A percentile compares a stretch with the other conserved stretches of the same genome.
These are phyloP conservation scores for Cromileptes altivelis DNA, from an alignment of 2,113 vertebrate species.

Conservation along the genomic window DNA sequence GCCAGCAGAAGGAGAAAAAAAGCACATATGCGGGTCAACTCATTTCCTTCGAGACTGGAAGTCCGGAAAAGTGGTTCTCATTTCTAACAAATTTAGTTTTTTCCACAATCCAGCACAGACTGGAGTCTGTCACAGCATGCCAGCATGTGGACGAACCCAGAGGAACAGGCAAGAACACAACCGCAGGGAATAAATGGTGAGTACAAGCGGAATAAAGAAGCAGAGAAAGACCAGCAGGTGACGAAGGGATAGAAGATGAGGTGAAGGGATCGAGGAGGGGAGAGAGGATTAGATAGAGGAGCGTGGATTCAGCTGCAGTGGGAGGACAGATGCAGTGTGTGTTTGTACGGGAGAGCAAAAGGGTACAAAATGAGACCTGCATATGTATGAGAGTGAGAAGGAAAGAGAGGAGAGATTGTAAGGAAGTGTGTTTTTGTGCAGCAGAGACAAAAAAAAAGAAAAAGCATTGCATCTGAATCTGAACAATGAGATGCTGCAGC, in stretches of 20 bases:
- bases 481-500: neutral
- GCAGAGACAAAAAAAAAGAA: neutral
- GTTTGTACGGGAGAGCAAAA: conserved; percentile 7
- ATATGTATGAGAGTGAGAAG: conserved; percentile 22
- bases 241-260: neutral
- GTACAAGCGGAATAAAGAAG: conserved; percentile 15
- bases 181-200: conserved; percentile 11
- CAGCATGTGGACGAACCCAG: neutral
- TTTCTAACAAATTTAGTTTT: conserved; percentile 3
- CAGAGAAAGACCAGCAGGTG: conserved; percentile 15
- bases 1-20: neutral
- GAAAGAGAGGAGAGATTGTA: neutral
- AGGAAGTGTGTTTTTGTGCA: neutral
- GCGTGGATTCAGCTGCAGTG: conserved; percentile 12
- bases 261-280: neutral
- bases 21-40: conserved; percentile 7
- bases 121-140: neutral
- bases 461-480: neutral
- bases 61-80: conserved; percentile 2
- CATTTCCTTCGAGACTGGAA: neutral
- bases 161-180: conserved; percentile 15
- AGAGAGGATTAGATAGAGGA: conserved; percentile 3
- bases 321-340: conserved; percentile 6
- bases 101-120: neutral
- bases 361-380: neutral